Evolutionary conservation across 2,797 vertebrate species (phyloP).

Genomic region (Lepus townsendii): DNA sequence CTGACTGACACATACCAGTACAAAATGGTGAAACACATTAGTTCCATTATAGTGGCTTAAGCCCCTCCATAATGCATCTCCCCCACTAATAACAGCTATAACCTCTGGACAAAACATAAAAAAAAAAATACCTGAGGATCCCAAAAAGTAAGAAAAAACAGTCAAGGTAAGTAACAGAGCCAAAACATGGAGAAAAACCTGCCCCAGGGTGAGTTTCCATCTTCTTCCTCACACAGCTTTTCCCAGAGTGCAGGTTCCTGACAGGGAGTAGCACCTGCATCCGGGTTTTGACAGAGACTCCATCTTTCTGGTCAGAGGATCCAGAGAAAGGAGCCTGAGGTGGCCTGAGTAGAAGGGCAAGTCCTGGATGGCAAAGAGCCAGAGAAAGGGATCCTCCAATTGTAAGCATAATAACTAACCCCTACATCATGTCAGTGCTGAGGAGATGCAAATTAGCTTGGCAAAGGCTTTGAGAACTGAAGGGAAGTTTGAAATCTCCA

Average conservation of each 20-base stretch:
- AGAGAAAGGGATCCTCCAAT: not conserved
- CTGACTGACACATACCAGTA: not conserved
- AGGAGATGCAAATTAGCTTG: not conserved
- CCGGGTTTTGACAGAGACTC: not conserved
- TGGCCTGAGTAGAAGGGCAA: not conserved
- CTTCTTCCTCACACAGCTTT: not conserved
- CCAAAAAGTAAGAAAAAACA: slow-evolving; percentile 24
- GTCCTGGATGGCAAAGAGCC: not conserved
- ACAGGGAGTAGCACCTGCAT: not conserved
- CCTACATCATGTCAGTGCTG: not conserved
- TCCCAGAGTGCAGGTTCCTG: not conserved
- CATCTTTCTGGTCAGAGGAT: not conserved
- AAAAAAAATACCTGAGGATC: not conserved
- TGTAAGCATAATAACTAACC: not conserved
- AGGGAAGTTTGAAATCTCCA: not conserved
- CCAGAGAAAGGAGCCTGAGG: not conserved
- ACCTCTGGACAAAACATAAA: slow-evolving; percentile 3
- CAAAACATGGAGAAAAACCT: slow-evolving; percentile 3
- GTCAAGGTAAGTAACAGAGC: not conserved
- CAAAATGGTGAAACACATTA: not conserved
- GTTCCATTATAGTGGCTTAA: not conserved
- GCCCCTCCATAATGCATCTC: not conserved
- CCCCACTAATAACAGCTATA: not conserved
- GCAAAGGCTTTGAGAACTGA: not conserved
- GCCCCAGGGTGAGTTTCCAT: not conserved